Percentiles rank a stretch among this genome's conserved stretches.
These are phyloP conservation scores for Dichetophora obliterata DNA, from an alignment of 2,888 invertebrate genomes.

Conservation along the genomic window DNA sequence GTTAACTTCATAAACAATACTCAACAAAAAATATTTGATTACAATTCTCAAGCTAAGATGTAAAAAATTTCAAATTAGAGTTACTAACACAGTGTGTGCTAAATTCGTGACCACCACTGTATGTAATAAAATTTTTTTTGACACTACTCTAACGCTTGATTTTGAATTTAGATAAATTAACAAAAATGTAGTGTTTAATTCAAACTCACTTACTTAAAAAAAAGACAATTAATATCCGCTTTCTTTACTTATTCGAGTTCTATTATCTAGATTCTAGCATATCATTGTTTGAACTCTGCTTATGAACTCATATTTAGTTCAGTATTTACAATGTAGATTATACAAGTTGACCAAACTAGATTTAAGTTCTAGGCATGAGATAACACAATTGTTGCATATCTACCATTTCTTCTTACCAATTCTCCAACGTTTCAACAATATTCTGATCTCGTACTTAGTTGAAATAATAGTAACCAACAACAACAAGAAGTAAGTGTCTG, in stretches of 20 bases:
- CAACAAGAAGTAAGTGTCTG: not conserved
- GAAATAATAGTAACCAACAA: slow-evolving; percentile 13
- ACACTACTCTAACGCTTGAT: no score
- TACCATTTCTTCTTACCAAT: slow-evolving; percentile 6
- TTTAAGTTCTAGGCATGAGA: not conserved
- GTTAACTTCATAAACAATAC: no score
- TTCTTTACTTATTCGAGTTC: not conserved
- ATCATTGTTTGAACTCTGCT: not conserved
- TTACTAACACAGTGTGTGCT: no score
- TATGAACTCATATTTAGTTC: no score
- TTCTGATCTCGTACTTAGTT: slow-evolving; percentile 23
- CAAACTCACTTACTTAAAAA: not conserved
- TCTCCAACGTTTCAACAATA: not conserved
- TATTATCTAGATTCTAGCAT: not conserved
- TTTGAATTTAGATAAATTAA: no score
- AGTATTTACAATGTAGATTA: no score
- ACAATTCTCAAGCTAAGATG: no score
- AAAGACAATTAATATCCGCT: not conserved
- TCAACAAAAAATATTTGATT: no score
- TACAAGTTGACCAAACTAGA: not conserved
- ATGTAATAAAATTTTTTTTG: no score
- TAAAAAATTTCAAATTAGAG: no score
- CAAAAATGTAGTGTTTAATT: no score
- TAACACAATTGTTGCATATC: not conserved
- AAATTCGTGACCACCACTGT: no score